Evolutionary conservation across 2,888 invertebrate species (phyloP), one percentile per base, ranked within the genome.

Genomic region (Chrysotoxum bicinctum): DNA sequence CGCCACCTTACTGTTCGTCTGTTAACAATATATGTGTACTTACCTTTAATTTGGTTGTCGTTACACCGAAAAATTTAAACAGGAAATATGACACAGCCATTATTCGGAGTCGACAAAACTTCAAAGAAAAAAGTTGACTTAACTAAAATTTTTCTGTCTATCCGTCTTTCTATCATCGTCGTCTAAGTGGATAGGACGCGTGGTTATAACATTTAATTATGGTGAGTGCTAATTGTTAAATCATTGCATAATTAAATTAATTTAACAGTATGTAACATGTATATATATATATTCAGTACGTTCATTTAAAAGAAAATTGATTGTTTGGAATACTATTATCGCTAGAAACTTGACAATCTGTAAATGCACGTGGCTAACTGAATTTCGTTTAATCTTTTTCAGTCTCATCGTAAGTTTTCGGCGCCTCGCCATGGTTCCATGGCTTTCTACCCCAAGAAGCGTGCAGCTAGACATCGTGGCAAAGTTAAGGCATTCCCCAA

Each of bases 361-460:
- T n/a, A n/a, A n/a, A n/a, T n/a, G n/a, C n/a, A 58, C 58, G 58
- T 58, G 58, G 68, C 40, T 12, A 26, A 54, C 23, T 54, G 14
- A 80, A 70, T 69, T 76, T 12, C 12, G n/a, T n/a, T n/a, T 77
- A 77, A 43, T 43, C 8, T 48, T 12, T 80, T 93, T 95, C 93
- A 99, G 99, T 99, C 99, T 93, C 99, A 99, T 94, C 96, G 99
- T 92, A 99, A 99, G 93, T 99, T 99, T 93, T 99, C 98, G 91
- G 99, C 99, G 54, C 99, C 99, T 89, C 97, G 99, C 89, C 99
- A 99, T 95, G 99, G 99, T 90, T 99, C 99, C 75, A 98, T 99
- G 97, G 99, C 99, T 89, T 99, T 99, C 95, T 97, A 99, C 93
- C 99, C 99, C 90, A 99, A 99, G 94, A 99, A 99, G 93, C 95